Evolutionary conservation across 2,113 vertebrate genomes (phyloP).

Genomic region (Mesembrinibis cayennensis): DNA sequence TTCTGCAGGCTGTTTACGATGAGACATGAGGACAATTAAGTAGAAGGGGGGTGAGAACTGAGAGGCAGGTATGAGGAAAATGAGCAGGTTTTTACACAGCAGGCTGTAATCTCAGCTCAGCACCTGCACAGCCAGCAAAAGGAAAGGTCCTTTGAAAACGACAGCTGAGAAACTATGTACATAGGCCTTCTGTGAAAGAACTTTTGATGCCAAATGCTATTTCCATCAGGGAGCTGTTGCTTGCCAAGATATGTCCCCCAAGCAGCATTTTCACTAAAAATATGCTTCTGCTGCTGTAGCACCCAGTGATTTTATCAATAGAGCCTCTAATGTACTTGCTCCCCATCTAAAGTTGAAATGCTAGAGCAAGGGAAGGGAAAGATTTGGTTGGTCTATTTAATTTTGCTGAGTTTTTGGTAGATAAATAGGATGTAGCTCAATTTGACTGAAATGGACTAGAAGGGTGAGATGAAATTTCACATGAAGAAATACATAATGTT

Average conservation of each 20-base stretch:
- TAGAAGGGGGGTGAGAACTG: neutral
- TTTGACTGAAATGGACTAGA: neutral
- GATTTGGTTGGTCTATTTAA: neutral
- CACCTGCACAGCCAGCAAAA: constrained; percentile 19
- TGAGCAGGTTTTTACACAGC: neutral
- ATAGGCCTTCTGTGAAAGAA: neutral
- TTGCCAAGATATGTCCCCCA: constrained; percentile 6
- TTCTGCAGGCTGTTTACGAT: neutral
- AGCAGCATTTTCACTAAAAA: neutral
- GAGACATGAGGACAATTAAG: neutral
- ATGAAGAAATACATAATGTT: neutral
- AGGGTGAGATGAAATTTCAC: neutral
- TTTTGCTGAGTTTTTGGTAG: neutral
- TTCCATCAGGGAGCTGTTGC: constrained; percentile 6
- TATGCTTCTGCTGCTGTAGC: neutral
- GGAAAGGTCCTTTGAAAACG: constrained; percentile 3
- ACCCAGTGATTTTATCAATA: neutral
- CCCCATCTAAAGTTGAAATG: neutral
- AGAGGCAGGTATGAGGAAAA: neutral
- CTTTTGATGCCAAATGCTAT: constrained; percentile 31
- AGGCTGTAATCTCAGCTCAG: constrained; percentile 17
- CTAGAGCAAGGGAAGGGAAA: neutral
- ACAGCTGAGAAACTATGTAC: neutral
- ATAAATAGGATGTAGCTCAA: neutral
- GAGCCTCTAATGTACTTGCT: neutral